Base-by-base conservation (phyloP, 2,797 vertebrate species). In the Odontamblyopus rebecca region DNA sequence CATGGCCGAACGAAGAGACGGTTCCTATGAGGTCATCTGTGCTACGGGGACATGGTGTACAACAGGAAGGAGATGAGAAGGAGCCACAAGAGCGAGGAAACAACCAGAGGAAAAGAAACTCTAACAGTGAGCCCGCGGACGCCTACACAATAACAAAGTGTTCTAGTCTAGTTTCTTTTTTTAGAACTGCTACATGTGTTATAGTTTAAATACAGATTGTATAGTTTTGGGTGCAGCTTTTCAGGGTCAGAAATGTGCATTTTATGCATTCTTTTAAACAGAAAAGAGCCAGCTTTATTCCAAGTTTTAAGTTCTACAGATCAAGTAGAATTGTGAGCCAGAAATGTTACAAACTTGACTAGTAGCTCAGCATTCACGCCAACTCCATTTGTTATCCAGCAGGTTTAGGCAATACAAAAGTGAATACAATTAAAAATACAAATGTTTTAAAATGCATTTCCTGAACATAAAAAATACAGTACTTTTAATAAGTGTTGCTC, bases 31-130 rank as follows among this genome's bases (percentile, higher is more conserved):
- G 62, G 51, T 76, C 61, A 67, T 73, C 72, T 75, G 61, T 1
- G 69, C 75, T 68, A 35, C 61, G 41, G 78, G 83, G 54, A 83
- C 86, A 86, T 48, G 81, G 75, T 82, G 83, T 85, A 72, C 78
- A 71, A 50, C 78, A 69, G 51, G 23, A 70, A 15, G 51, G 26
- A 30, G 38, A 15, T 70, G 48, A n/a, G 35, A 35, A 23, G 12
- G 57, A 70, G 54, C 71, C 63, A 38, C 1, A 2, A 69, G 59
- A 35, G 19, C 35, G n/a, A 41, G 51, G 51, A 68, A 73, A 65
- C 30, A 30, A 35, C 27, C 60, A 48, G 30, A 35, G 27, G 18
- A 19, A 59, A 63, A 16, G 5, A 61, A 68, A 73, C 38, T 11
- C 50, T 61, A 32, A 67, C 9, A 27, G 18, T 15, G n/a, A 64